Conservation (phyloP, 2,113 vertebrate genomes). For the Pionites leucogaster region DNA sequence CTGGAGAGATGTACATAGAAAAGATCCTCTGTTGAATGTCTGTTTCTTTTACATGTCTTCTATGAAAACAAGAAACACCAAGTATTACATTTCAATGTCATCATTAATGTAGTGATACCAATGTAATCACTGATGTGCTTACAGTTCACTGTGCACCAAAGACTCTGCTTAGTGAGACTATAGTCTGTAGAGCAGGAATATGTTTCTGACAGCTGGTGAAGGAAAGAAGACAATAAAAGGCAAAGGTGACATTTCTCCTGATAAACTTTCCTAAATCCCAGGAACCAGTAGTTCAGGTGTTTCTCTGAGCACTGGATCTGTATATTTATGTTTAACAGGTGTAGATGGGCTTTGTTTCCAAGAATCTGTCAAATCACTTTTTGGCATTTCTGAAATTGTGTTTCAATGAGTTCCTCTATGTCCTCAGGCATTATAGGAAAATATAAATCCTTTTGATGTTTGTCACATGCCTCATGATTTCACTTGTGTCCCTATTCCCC, state of each 20-base stretch:
- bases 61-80: not conserved
- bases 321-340: not conserved
- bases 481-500: not conserved
- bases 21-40: not conserved
- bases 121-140: not conserved
- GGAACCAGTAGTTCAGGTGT: not conserved
- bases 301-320: not conserved
- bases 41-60: not conserved
- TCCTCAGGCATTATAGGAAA: not conserved
- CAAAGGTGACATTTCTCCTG: not conserved
- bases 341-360: not conserved
- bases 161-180: not conserved
- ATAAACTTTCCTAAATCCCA: not conserved
- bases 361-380: not conserved
- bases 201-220: not conserved
- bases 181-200: not conserved
- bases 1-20: not conserved
- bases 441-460: not conserved
- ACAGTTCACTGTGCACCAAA: not conserved
- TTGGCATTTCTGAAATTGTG: not conserved
- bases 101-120: not conserved
- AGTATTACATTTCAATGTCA: not conserved
- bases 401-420: not conserved
- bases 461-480: not conserved
- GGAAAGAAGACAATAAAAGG: not conserved